These are phyloP conservation scores for Drosophila setosimentum DNA, from an alignment of 2,888 invertebrate genomes.

Conservation along the genomic window DNA sequence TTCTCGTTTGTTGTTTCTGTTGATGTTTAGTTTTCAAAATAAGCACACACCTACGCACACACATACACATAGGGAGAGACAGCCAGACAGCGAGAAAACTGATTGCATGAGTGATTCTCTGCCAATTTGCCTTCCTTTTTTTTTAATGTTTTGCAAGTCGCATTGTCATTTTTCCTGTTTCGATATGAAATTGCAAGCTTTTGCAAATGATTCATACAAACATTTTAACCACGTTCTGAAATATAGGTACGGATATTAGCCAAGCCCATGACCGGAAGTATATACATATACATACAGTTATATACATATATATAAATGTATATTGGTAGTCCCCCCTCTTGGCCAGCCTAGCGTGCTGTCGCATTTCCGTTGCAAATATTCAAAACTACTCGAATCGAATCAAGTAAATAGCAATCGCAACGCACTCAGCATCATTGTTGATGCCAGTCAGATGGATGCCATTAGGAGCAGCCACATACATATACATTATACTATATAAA, in stretches of 20 bases:
- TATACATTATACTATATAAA: slow-evolving; percentile 10
- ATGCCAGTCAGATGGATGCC: slow-evolving; percentile 61
- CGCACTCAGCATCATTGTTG: slow-evolving; percentile 50
- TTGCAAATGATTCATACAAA: slow-evolving; percentile 52
- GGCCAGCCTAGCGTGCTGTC: slow-evolving; percentile 68
- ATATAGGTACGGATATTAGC: slow-evolving; percentile 25
- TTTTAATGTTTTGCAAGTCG: background rate
- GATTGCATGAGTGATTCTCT: slow-evolving; percentile 68
- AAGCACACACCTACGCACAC: slow-evolving; percentile 49
- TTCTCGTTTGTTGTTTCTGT: slow-evolving; percentile 2
- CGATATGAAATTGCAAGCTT: slow-evolving; percentile 49
- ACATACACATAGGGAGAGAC: slow-evolving; percentile 26
- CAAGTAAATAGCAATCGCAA: slow-evolving; percentile 15
- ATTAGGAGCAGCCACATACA: slow-evolving; percentile 35
- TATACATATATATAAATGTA: no score
- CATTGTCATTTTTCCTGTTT: slow-evolving; percentile 22
- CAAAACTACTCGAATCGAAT: slow-evolving; percentile 13
- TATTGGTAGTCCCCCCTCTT: slow-evolving; percentile 17
- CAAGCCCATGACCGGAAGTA: slow-evolving; percentile 56
- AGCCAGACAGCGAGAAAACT: slow-evolving; percentile 19
- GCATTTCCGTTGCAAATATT: slow-evolving; percentile 74
- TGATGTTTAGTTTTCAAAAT: slow-evolving; percentile 64
- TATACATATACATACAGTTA: background rate
- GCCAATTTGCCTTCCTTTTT: slow-evolving; percentile 26
- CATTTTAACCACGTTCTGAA: slow-evolving; percentile 48